Evolutionary conservation across 1,140 invertebrate species (phyloP).

Genomic region (Pissodes strobi): DNA sequence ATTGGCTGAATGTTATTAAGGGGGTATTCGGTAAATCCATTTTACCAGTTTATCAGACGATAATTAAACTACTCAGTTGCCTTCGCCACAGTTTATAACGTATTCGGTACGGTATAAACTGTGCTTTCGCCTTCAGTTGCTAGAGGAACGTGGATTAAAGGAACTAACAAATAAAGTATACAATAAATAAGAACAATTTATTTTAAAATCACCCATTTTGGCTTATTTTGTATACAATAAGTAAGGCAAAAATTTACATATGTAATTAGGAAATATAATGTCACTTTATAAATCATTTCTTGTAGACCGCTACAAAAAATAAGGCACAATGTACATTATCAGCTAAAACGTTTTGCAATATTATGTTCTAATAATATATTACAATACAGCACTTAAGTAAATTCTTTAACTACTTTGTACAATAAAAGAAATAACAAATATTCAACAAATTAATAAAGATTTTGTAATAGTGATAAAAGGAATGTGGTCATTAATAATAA

Average conservation of each 20-base stretch:
- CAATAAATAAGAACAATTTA: slow-evolving; percentile 50
- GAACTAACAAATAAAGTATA: slow-evolving; percentile 18
- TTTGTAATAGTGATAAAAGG: slow-evolving; percentile 21
- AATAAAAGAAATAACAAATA: slow-evolving; percentile 30
- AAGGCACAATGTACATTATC: slow-evolving; percentile 38
- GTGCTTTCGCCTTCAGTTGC: no score
- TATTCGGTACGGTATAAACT: no score
- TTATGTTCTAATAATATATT: slow-evolving; percentile 6
- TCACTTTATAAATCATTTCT: slow-evolving; percentile 1
- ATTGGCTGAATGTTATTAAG: no score
- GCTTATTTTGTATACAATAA: slow-evolving; percentile 44
- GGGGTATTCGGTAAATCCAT: no score
- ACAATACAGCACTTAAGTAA: slow-evolving; percentile 14
- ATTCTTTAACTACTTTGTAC: slow-evolving; percentile 23
- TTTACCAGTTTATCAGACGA: no score
- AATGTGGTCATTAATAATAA: slow-evolving; percentile 15
- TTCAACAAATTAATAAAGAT: slow-evolving; percentile 32
- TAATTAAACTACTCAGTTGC: no score
- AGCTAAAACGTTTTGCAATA: slow-evolving; percentile 2
- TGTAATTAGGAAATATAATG: neutral
- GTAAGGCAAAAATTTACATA: slow-evolving; percentile 41
- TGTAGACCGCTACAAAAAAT: slow-evolving; percentile 27
- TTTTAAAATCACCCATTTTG: slow-evolving; percentile 47
- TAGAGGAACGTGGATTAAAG: neutral
- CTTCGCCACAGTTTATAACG: no score